These are phyloP conservation scores for Drosophila koepferae DNA, from an alignment of 2,888 invertebrate genomes.

Conservation along the genomic window DNA sequence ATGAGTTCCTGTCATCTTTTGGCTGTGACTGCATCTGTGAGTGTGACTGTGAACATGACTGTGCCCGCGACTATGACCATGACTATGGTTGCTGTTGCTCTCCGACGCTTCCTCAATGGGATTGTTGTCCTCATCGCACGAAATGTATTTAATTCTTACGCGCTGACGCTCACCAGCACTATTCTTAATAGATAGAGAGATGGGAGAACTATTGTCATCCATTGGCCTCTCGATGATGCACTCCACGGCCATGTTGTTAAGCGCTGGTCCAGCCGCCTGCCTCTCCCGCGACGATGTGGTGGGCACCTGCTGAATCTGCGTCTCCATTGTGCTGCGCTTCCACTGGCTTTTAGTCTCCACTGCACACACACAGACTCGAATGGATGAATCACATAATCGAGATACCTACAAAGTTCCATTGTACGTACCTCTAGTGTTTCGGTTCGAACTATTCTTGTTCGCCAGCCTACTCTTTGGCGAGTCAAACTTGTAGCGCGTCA, in stretches of 20 bases:
- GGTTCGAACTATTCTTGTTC: slow-evolving; percentile 71
- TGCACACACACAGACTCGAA: slow-evolving; percentile 38
- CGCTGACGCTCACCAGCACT: slow-evolving; percentile 66
- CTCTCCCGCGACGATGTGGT: slow-evolving; percentile 47
- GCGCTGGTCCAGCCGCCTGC: slow-evolving; percentile 21
- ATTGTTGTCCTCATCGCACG: slow-evolving; percentile 83
- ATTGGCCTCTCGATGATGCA: slow-evolving; percentile 62
- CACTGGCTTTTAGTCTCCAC: slow-evolving; percentile 76
- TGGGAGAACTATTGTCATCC: slow-evolving; percentile 65
- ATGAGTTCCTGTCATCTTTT: slow-evolving; percentile 26
- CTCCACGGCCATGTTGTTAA: slow-evolving; percentile 56
- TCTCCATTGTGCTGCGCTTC: slow-evolving; percentile 84
- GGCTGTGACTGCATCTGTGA: neutral
- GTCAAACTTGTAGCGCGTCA: slow-evolving; percentile 66
- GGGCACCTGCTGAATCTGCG: slow-evolving; percentile 80
- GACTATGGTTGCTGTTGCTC: slow-evolving; percentile 22
- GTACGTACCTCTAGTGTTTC: slow-evolving; percentile 64
- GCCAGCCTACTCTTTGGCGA: slow-evolving; percentile 69
- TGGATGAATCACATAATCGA: slow-evolving; percentile 4
- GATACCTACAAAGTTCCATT: neutral
- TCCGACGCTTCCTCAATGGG: slow-evolving; percentile 56
- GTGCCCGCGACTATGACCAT: slow-evolving; percentile 12
- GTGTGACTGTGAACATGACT: slow-evolving; percentile 13
- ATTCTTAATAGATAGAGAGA: slow-evolving; percentile 74
- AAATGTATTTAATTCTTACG: slow-evolving; percentile 80